Conservation (phyloP, 1,140 invertebrate species). For the Magallana ariakensis region DNA sequence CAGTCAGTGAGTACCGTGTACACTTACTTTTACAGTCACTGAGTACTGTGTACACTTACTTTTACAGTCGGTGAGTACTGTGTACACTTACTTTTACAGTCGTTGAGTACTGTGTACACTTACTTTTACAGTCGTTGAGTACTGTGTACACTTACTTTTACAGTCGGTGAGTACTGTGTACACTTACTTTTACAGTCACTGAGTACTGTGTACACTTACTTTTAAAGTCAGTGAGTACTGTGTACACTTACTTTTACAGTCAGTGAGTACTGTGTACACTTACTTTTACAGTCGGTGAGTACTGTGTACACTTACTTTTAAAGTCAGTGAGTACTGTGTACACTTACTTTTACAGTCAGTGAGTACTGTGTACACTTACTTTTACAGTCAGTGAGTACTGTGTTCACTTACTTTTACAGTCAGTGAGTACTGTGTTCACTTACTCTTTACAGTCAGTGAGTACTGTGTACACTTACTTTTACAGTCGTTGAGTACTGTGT, state of each 20-base stretch:
- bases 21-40: constrained; percentile 85
- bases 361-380: constrained; percentile 60
- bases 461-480: constrained; percentile 82
- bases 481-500: constrained; percentile 82
- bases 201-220: too few relatives aligned
- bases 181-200: too few relatives aligned
- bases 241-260: too few relatives aligned
- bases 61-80: too few relatives aligned
- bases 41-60: too few relatives aligned
- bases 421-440: constrained; percentile 77
- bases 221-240: constrained; percentile 84
- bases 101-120: constrained; percentile 65
- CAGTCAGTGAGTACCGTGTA: too few relatives aligned
- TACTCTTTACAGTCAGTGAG: too few relatives aligned
- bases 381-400: too few relatives aligned
- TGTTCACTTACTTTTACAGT: constrained; percentile 85
- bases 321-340: too few relatives aligned
- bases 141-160: constrained; percentile 81
- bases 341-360: constrained; percentile 85
- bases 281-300: constrained; percentile 85
- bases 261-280: too few relatives aligned
- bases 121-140: too few relatives aligned
- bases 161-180: constrained; percentile 83
- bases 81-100: constrained; percentile 85
- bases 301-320: too few relatives aligned